These are phyloP conservation scores for Tenualosa thibaudeaui DNA, from an alignment of 2,797 vertebrate species.

Conservation along the genomic window DNA sequence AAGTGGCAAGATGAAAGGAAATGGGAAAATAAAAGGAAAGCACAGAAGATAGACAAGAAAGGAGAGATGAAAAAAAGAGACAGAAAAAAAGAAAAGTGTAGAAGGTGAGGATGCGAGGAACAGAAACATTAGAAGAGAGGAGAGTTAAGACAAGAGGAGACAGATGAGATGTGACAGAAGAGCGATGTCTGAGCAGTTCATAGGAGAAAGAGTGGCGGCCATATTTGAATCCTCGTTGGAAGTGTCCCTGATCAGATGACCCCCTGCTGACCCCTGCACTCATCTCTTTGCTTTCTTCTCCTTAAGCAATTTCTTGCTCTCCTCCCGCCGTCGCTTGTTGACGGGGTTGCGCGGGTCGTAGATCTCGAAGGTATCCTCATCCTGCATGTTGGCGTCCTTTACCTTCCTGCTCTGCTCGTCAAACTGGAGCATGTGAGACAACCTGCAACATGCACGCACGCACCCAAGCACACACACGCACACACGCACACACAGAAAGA, in stretches of 20 bases:
- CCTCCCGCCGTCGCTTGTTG: constrained; percentile 92
- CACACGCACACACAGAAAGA: background rate
- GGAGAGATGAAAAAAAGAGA: background rate
- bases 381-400: constrained; percentile 94
- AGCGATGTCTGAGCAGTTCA: background rate
- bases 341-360: constrained; percentile 98
- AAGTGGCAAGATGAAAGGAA: background rate
- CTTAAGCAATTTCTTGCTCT: constrained; percentile 96
- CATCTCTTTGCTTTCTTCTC: constrained; percentile 93
- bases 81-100: background rate
- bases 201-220: background rate
- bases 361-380: constrained; percentile 98
- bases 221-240: background rate
- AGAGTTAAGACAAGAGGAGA: background rate
- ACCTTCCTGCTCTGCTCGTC: constrained; percentile 95
- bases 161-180: background rate
- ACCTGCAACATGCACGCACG: constrained; percentile 68
- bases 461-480: constrained; percentile 2
- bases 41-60: background rate
- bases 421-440: constrained; percentile 95
- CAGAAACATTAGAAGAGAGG: background rate
- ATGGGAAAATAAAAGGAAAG: background rate
- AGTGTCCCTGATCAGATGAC: background rate
- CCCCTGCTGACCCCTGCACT: background rate
- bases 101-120: constrained; percentile 3